Evolutionary conservation across 2,113 vertebrate genomes (phyloP), one percentile per base, ranked within the genome.

Genomic region (Tichodroma muraria): DNA sequence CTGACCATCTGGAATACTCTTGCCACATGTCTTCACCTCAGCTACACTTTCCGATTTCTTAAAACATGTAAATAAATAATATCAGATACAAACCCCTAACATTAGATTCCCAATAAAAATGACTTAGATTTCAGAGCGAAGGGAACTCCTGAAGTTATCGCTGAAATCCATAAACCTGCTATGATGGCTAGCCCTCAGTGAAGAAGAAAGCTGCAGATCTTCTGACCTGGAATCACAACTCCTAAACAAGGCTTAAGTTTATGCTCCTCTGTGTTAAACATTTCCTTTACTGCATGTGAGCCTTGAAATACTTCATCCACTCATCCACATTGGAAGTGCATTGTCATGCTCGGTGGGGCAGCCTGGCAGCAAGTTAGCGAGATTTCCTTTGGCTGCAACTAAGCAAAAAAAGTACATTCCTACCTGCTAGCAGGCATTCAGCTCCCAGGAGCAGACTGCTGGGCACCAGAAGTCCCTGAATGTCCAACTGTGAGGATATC

Each of bases 1-100:
- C 70, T 80, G 80, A 71, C 91, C 88, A 91, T 92, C 89, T 95
- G 88, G 95, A 96, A 89, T 33, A 60, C 38, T 85, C 85, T 91
- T 91, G 59, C 68, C 10, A 16, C 42, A 53, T 94, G 92, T 95
- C 91, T 90, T 94, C 93, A 95, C 91, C 85, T 93, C 88, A 85
- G 72, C 71, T 96, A 94, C 60, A 73, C 91, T 96, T 93, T 80
- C 35, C 24, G 40, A 72, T 88, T 93, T 92, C 77, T 87, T 82
- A 91, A 87, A 93, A 80, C 35, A 33, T 35, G 30, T 93, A 88
- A 87, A 94, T 63, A 90, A 95, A 94, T 54, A 65, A 57, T 72
- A 82, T 85, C 85, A 90, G 37, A 80, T 42, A 50, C 2, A 25
- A 63, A 40, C 13, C 73, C 54, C 57, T 73, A 80, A 44, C 61